Conservation (phyloP, 1,140 invertebrate species). For the Diabrotica undecimpunctata region DNA sequence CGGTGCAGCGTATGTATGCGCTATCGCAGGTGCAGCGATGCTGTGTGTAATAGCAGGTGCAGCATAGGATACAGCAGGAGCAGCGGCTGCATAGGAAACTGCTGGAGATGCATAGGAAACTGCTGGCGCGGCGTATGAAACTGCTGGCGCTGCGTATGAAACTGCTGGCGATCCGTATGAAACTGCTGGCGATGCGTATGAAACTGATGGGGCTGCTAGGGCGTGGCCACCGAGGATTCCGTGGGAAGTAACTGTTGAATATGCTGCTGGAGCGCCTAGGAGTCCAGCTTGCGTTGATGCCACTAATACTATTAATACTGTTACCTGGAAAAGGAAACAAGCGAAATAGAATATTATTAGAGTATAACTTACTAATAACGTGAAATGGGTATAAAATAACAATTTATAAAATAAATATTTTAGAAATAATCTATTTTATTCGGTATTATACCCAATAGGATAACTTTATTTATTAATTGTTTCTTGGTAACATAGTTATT, state of each 20-base stretch:
- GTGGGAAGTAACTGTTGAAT: constrained; percentile 17
- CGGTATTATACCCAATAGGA: too few relatives aligned
- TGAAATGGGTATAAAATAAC: too few relatives aligned
- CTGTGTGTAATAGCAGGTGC: background rate
- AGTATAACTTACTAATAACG: background rate
- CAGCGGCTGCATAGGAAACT: background rate
- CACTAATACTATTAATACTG: constrained; percentile 15
- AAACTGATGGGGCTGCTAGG: constrained; percentile 14
- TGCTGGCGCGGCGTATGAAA: constrained; percentile 15
- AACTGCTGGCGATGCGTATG: constrained; percentile 7
- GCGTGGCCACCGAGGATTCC: constrained; percentile 14
- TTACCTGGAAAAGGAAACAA: constrained; percentile 20
- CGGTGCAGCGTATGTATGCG: constrained; percentile 9
- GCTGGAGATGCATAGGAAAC: constrained; percentile 16
- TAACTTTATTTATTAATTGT: too few relatives aligned
- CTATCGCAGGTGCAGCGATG: background rate
- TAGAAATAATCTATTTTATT: too few relatives aligned
- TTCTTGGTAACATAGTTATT: too few relatives aligned
- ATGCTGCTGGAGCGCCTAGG: constrained; percentile 20
- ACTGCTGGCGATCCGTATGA: constrained; percentile 18
- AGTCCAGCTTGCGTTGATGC: constrained; percentile 27
- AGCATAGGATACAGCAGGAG: constrained; percentile 11
- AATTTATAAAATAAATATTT: too few relatives aligned
- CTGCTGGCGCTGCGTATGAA: constrained; percentile 8
- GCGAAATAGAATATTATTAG: background rate